Base-by-base conservation (phyloP, 1,140 invertebrate species). In the Cyclargus thomasi region DNA sequence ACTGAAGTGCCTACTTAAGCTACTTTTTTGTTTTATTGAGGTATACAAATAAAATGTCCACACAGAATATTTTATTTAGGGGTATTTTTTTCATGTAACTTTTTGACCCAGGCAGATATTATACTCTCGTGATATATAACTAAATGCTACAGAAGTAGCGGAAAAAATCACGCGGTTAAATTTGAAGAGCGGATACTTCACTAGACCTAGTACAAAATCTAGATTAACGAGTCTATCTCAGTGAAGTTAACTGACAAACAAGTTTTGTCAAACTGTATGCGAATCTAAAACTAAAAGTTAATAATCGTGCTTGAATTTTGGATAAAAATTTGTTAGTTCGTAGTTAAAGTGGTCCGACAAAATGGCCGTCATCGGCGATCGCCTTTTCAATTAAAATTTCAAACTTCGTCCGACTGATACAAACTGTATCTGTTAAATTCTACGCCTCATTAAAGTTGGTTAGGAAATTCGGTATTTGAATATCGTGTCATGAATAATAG, bases 351-450 rank as follows among this genome's bases (percentile, higher is more conserved):
- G 55, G 18, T 59, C 55, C 20, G 3, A 22, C 55, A 18, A 64
- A 39, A 20, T 68, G 72, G 73, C 71, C 71, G 70, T 74, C 75
- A 76, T 67, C 73, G 65, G 65, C 74, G 77, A 79, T 79, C 76
- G 74, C 59, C 72, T 76, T 78, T 79, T 74, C 77, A 79, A 79
- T 79, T 75, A 75, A 76, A 76, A 74, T 79, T 77, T 68, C 72
- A 70, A 69, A 62, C 63, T 72, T 29, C 59, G 62, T 36, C 18
- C 22, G 63, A 20, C 63, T 11, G 17, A 39, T 39, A 64, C 36
- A 39, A 64, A 21, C 18, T 64, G 29, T 64, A 64, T 18, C 17
- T 39, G 55, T 11, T 59, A 11, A 11, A 16, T 47, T 29, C 39
- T 16, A 47, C 6, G 39, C 39, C 39, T 16, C 14, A 47, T 47